These are phyloP conservation scores for Anguilla pacifica DNA, from an alignment of 2,797 vertebrate genomes.

Conservation along the genomic window DNA sequence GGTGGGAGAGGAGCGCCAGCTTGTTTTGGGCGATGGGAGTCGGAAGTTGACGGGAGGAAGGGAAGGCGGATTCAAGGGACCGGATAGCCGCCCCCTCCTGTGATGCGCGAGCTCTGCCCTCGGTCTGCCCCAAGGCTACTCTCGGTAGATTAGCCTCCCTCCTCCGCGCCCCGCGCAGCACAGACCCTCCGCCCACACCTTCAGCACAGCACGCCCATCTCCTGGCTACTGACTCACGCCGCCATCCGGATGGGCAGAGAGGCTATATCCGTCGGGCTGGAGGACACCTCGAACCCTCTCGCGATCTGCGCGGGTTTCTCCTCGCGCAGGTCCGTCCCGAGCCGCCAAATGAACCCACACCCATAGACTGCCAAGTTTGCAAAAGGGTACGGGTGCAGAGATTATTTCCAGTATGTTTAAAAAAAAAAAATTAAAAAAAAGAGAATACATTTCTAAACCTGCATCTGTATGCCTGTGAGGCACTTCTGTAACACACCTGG, in stretches of 20 bases:
- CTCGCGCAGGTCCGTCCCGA: not conserved
- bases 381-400: not conserved
- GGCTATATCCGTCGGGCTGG: not conserved
- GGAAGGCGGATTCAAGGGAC: not conserved
- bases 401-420: not conserved
- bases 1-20: not conserved
- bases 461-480: not conserved
- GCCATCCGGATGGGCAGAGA: slow-evolving; percentile 1
- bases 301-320: not conserved
- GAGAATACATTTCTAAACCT: not conserved
- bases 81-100: not conserved
- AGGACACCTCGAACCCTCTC: not conserved
- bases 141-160: not conserved
- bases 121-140: not conserved
- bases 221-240: not conserved
- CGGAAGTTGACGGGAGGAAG: not conserved
- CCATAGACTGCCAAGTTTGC: not conserved
- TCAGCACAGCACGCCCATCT: not conserved
- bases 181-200: not conserved
- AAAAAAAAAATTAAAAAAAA: not conserved
- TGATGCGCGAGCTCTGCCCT: not conserved
- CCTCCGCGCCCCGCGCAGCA: not conserved
- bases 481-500: not conserved
- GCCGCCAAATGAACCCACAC: not conserved
- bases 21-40: not conserved